A percentile compares a stretch with the other conserved stretches of the same genome.
Evolutionary conservation across 23 tunicate species (phyloP).

Genomic region (Clavelina lepadiformis): DNA sequence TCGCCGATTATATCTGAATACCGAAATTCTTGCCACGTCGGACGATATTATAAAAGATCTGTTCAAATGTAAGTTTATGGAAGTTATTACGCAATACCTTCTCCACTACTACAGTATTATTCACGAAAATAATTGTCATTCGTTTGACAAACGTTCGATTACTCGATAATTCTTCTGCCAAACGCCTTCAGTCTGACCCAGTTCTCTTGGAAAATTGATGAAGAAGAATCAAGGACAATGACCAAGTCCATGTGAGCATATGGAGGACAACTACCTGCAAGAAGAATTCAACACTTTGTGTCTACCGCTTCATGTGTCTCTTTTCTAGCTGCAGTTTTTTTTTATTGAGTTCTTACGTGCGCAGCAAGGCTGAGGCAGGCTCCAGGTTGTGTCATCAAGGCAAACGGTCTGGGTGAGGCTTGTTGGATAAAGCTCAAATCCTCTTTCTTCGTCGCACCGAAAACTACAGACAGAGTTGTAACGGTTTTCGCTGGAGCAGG

Average conservation of each 20-base stretch:
- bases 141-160: neutral
- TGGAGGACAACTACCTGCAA: constrained; percentile 9
- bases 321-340: neutral
- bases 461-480: constrained; percentile 6
- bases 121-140: neutral
- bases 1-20: neutral
- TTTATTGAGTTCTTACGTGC: constrained; percentile 15
- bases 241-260: constrained; percentile 16
- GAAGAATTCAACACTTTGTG: no score
- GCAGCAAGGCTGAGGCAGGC: constrained; percentile 23
- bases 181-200: constrained; percentile 6
- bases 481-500: constrained; percentile 12
- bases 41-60: constrained; percentile 1
- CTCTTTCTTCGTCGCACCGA: constrained; percentile 11
- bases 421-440: constrained; percentile 31
- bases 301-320: no score
- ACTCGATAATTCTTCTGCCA: constrained; percentile 1
- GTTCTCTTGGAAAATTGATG: neutral
- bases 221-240: constrained; percentile 14
- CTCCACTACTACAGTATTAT: neutral
- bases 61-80: neutral
- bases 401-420: constrained; percentile 14
- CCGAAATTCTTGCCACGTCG: constrained; percentile 1
- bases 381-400: constrained; percentile 17
- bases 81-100: neutral